These are phyloP conservation scores for Brachionus rubens DNA, from an alignment of 1,140 invertebrate species.

Conservation along the genomic window DNA sequence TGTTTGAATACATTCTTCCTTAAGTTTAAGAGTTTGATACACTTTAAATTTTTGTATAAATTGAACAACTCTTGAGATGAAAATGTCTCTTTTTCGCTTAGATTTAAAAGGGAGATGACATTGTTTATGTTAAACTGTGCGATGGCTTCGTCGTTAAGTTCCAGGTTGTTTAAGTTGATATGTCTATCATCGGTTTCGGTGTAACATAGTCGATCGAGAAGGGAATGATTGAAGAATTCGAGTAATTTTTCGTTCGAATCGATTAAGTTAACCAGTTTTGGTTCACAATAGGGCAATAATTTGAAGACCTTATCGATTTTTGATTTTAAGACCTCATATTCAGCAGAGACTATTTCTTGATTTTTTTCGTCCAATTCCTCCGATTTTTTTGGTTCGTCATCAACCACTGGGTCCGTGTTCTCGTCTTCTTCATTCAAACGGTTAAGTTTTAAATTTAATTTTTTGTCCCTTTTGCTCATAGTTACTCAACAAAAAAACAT, in stretches of 20 bases:
- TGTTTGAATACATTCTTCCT: not conserved
- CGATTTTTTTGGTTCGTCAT: not conserved
- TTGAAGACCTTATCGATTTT: not conserved
- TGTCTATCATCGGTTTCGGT: not conserved
- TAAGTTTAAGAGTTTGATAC: not conserved
- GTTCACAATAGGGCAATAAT: slow-evolving; percentile 2
- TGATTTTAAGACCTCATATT: not conserved
- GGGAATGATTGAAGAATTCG: not conserved
- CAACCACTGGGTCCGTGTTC: not conserved
- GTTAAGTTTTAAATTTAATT: slow-evolving; percentile 16
- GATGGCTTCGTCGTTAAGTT: not conserved
- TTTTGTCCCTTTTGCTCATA: slow-evolving; percentile 27
- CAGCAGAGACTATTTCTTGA: not conserved
- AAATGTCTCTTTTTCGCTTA: not conserved
- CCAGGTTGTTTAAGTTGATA: not conserved
- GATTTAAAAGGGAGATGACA: not conserved
- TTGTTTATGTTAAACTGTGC: not conserved
- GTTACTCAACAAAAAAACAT: not conserved
- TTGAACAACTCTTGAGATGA: not conserved
- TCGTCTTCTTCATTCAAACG: slow-evolving; percentile 44
- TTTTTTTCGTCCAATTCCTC: not conserved
- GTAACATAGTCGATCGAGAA: not conserved
- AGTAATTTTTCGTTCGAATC: slow-evolving; percentile 3
- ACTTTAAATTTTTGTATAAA: not conserved
- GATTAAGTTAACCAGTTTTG: not conserved